Base-by-base conservation (phyloP, 2,113 vertebrate genomes). In the Odontesthes bonariensis region DNA sequence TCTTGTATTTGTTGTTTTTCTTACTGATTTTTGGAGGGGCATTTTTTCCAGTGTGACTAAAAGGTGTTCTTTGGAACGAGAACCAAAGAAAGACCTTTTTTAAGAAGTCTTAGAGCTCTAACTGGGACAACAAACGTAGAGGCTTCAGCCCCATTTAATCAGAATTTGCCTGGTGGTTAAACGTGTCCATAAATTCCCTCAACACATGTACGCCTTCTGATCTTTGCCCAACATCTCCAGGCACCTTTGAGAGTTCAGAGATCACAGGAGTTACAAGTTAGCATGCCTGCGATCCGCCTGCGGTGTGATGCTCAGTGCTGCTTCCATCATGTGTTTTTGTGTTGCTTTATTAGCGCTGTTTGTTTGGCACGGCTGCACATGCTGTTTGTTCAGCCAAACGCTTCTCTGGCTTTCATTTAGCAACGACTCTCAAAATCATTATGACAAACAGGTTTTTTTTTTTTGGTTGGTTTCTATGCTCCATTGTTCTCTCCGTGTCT, bases 251-350 rank as follows among this genome's bases (percentile, higher is more conserved):
- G 23, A 55, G 86, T 83, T 90, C 86, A 84, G 81, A 83, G 89
- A 69, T 88, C 82, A 84, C 82, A 88, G 54, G 58, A 55, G 53
- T 76, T 69, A 65, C 66, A 60, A 23, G 79, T 85, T 87, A 86
- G 75, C 56, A 46, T 61, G 19, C 4, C 56, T 46, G 8, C 32
- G 64, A 38, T 64, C 73, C 71, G 53, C 87, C 81, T 86, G 75
- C 90, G 85, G 76, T 70, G 57, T 42, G 35, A 74, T 65, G 73
- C 38, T 27, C 27, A 27, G 27, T 27, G 51, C 70, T 75, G 77
- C 69, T 56, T 77, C 83, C 53, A 35, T 88, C 71, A 61, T 80
- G 84, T 89, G 83, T 32, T 75, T 87, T 92, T 89, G 88, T 88
- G 88, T 88, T 66, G 75, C 72, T 77, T 81, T 79, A 76, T 91